Percentiles rank a stretch among this genome's conserved stretches.
These are phyloP conservation scores for Zaprionus vittiger DNA, from an alignment of 1,140 invertebrate genomes.

Conservation along the genomic window DNA sequence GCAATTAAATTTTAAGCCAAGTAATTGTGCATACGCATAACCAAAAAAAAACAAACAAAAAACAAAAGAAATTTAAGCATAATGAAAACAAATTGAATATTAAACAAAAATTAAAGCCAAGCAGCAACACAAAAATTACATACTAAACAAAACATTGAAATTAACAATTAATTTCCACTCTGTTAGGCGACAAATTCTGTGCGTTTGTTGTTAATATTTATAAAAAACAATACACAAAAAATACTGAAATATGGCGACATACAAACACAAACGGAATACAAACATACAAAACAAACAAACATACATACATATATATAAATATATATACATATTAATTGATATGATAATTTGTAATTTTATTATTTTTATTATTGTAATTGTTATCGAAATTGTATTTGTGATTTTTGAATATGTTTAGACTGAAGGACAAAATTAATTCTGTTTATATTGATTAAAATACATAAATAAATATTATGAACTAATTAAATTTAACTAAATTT, in stretches of 20 bases:
- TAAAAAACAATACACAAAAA: constrained; percentile 38
- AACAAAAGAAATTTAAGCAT: constrained; percentile 39
- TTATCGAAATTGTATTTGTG: constrained; percentile 83
- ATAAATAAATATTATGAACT: constrained; percentile 50
- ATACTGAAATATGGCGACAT: constrained; percentile 15
- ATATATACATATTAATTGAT: constrained; percentile 69
- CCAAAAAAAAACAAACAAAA: constrained; percentile 55
- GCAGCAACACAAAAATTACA: constrained; percentile 40
- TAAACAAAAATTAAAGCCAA: constrained; percentile 32
- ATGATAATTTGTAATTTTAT: constrained; percentile 74
- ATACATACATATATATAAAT: constrained; percentile 58
- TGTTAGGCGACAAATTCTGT: constrained; percentile 48
- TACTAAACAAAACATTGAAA: constrained; percentile 50
- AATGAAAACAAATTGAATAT: constrained; percentile 33
- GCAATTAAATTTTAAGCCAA: constrained; percentile 70
- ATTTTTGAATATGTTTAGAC: constrained; percentile 83
- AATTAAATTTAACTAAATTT: constrained; percentile 48
- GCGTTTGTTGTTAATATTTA: constrained; percentile 67
- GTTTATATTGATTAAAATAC: constrained; percentile 78
- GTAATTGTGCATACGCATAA: constrained; percentile 65
- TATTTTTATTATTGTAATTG: constrained; percentile 82
- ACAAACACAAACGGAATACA: constrained; percentile 10
- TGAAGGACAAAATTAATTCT: constrained; percentile 81
- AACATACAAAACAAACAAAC: constrained; percentile 24
- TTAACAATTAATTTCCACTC: constrained; percentile 36